Evolutionary conservation across 2,113 vertebrate species (phyloP).

Genomic region (Petroica traversi): DNA sequence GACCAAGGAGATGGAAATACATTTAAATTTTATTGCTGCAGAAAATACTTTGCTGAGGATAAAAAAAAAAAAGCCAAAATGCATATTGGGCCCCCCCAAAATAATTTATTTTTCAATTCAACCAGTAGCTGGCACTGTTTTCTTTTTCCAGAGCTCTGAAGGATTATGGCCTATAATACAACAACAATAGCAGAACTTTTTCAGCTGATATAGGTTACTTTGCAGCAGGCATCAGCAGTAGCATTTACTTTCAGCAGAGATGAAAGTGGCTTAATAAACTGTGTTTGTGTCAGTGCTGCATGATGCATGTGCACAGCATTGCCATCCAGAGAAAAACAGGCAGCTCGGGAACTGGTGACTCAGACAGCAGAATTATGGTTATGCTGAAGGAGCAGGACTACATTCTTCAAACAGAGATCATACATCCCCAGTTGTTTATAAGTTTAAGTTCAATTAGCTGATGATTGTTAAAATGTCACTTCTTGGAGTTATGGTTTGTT

Average conservation of each 20-base stretch:
- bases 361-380: neutral
- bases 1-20: neutral
- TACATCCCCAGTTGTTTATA: neutral
- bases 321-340: neutral
- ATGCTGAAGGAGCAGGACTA: neutral
- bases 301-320: neutral
- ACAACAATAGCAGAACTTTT: slow-evolving; percentile 14
- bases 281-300: neutral
- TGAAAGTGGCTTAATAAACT: slow-evolving; percentile 32
- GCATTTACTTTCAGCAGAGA: neutral
- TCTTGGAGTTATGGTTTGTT: neutral
- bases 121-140: slow-evolving; percentile 7
- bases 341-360: neutral
- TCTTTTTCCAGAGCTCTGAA: neutral
- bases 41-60: neutral
- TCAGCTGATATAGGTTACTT: neutral
- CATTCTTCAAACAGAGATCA: neutral
- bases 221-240: slow-evolving; percentile 20
- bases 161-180: neutral
- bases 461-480: neutral
- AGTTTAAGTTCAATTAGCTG: neutral
- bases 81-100: neutral
- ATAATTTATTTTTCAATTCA: neutral
- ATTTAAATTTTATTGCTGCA: neutral
- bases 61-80: neutral